Evolutionary conservation across 2,888 invertebrate species (phyloP), one percentile per base, ranked within the genome.

Genomic region (Ophion obscuratus): DNA sequence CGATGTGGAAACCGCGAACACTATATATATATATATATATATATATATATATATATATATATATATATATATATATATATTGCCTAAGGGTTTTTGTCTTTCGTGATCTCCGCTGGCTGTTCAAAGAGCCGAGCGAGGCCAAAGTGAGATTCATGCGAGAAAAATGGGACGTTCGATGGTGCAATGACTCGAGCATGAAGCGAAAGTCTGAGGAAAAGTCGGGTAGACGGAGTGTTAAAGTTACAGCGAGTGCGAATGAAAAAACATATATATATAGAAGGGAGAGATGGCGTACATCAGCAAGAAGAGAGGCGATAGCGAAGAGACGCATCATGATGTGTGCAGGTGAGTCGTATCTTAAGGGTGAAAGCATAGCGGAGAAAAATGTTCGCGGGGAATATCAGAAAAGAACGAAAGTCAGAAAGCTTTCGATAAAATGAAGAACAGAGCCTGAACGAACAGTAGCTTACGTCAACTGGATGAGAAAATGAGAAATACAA

Each of bases 91-190:
- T 71, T 59, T 79, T 67, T 68, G 66, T 36, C 17, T 57, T 79
- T 24, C 31, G 57, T 24, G 66, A 57, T 70, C 57, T 64, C 64
- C 53, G 75, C 66, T 61, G 80, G 75, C 24, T 57, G 76, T 14
- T 73, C 40, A 61, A 66, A 71, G 71, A 62, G 62, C 27, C 53
- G 40, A 3, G 59, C 62, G 71, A 75, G 64, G 61, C 67, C 57
- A 80, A 83, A 80, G 85, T 85, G 76, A 85, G 83, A 85, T 85
- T 85, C 83, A 85, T 85, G 82, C 79, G 83, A 3, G 40, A 75
- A 76, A 61, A 68, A 57, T 40, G 40, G 47, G 61, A 53, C 73
- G 61, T n/a, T 40, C n/a, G 31, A 66, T 66, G 59, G 57, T 44
- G 44, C 77, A 78, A 83, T 77, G 78, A 68, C 73, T 78, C 59